phyloP scores from a whole-genome alignment of 2,113 vertebrate species.

The Pantherophis guttatus region DNA sequence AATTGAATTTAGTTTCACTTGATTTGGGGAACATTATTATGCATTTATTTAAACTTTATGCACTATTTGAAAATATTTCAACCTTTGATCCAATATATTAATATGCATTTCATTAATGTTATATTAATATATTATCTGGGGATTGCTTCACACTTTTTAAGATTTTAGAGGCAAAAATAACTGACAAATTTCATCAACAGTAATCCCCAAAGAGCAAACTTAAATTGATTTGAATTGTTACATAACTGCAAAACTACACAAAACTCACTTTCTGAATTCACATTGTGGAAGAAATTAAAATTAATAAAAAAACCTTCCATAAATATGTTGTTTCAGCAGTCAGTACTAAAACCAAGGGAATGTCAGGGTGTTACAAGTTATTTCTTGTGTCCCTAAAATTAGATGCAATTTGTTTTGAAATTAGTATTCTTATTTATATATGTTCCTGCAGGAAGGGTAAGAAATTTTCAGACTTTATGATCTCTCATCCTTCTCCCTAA shows the following conservation, averaged over 20 bases:
- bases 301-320: background rate
- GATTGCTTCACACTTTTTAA: background rate
- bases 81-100: background rate
- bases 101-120: background rate
- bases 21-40: background rate
- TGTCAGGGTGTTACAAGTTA: background rate
- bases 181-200: background rate
- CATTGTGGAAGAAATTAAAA: background rate
- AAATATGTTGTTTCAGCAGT: background rate
- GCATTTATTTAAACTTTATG: background rate
- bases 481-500: background rate
- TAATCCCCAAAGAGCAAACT: background rate
- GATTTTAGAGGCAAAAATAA: background rate
- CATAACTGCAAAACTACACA: background rate
- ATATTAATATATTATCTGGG: conserved; percentile 1
- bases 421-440: background rate
- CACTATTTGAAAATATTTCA: background rate
- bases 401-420: background rate
- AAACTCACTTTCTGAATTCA: conserved; percentile 16
- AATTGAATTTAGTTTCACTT: background rate
- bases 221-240: background rate
- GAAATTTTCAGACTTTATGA: background rate
- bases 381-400: background rate
- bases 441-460: background rate
- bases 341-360: background rate